phyloP scores from a whole-genome alignment of 1,140 invertebrate genomes.

The Bombus waltoni region DNA sequence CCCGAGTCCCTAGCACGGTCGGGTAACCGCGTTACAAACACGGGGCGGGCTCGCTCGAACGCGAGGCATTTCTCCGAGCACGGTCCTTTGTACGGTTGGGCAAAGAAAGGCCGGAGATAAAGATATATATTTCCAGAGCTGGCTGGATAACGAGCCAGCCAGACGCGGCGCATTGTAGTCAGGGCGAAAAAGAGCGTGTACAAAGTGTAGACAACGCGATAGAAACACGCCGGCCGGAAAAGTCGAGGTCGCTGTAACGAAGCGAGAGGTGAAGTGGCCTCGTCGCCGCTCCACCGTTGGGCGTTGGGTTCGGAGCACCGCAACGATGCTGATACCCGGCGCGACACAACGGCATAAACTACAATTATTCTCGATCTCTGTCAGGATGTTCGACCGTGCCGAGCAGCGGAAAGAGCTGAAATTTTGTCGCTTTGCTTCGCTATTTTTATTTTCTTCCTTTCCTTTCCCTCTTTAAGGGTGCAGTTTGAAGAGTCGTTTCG shows the following conservation, averaged over 20 bases:
- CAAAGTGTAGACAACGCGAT: slow-evolving; percentile 41
- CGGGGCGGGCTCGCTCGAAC: neutral
- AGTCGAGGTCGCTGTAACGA: slow-evolving; percentile 28
- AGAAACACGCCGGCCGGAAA: slow-evolving; percentile 6
- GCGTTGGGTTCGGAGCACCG: neutral
- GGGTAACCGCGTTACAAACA: slow-evolving; percentile 38
- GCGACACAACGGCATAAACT: neutral
- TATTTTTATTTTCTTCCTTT: neutral
- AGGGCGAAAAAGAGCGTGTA: slow-evolving; percentile 20
- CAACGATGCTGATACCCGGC: neutral
- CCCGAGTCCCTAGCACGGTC: neutral
- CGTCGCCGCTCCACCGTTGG: neutral
- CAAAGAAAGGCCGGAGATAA: slow-evolving; percentile 44
- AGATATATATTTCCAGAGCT: slow-evolving; percentile 22
- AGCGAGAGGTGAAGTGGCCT: slow-evolving; percentile 24
- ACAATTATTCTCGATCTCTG: slow-evolving; percentile 20
- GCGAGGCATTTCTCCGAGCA: slow-evolving; percentile 2
- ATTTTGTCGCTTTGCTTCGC: neutral
- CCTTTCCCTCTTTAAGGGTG: neutral
- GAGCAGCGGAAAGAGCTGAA: neutral
- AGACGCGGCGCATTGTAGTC: slow-evolving; percentile 30
- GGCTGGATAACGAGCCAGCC: slow-evolving; percentile 29
- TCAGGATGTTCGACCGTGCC: neutral
- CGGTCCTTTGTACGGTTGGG: slow-evolving; percentile 13
- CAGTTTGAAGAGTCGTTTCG: neutral